Evolutionary conservation across 2,797 vertebrate genomes (phyloP).

Genomic region (Aldrovandia affinis): DNA sequence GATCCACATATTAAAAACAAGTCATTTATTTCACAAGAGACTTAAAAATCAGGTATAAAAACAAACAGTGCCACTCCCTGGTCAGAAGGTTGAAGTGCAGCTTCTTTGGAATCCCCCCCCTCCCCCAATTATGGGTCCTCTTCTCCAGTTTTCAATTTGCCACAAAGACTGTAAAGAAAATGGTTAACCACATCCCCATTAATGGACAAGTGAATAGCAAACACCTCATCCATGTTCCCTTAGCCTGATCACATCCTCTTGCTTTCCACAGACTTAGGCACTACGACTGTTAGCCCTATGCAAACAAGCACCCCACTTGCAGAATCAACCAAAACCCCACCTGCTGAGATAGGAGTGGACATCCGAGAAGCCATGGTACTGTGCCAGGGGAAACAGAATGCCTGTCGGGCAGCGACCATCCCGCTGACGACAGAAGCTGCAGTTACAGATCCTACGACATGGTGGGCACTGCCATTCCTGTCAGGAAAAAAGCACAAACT

Average conservation of each 20-base stretch:
- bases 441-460: conserved; percentile 79
- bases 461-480: conserved; percentile 77
- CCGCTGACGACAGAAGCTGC: conserved; percentile 77
- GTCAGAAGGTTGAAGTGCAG: background rate
- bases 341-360: conserved; percentile 74
- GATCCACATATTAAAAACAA: background rate
- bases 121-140: conserved; percentile 24
- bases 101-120: background rate
- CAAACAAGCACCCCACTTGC: background rate
- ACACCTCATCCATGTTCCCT: background rate
- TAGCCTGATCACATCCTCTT: background rate
- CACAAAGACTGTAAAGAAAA: conserved; percentile 58
- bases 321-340: background rate
- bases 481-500: background rate
- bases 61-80: background rate
- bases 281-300: too few species aligned
- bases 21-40: background rate
- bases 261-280: too few species aligned
- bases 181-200: background rate
- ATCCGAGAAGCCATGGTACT: conserved; percentile 75
- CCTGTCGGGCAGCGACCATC: conserved; percentile 77
- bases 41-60: background rate
- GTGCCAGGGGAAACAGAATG: conserved; percentile 75
- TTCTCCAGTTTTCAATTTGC: conserved; percentile 61
- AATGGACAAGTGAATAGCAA: background rate